Evolutionary conservation across 2,797 vertebrate species (phyloP).

Genomic region (Sarcophilus harrisii): DNA sequence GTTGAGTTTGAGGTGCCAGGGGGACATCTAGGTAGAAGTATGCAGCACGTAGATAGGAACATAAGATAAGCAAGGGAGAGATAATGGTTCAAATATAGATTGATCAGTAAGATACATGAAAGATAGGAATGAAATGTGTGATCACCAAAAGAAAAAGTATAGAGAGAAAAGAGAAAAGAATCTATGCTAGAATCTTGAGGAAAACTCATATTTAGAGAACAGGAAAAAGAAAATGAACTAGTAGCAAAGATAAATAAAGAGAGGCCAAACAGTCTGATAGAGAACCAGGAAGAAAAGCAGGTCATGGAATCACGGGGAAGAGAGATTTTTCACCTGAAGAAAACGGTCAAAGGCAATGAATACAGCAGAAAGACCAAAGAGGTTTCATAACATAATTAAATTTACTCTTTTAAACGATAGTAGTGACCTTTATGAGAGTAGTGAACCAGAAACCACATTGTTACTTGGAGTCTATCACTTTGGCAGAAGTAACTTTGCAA

Average conservation of each 20-base stretch:
- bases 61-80: background rate
- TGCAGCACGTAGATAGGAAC: background rate
- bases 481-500: background rate
- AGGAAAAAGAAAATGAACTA: background rate
- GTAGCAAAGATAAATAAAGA: background rate
- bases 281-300: background rate
- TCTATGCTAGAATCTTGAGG: background rate
- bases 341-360: background rate
- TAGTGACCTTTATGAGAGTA: background rate
- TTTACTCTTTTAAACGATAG: background rate
- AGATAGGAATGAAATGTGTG: background rate
- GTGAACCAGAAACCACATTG: background rate
- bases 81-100: background rate
- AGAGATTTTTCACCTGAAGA: background rate
- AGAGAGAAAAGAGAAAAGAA: background rate
- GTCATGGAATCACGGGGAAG: background rate
- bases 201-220: background rate
- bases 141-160: background rate
- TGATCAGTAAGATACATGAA: background rate
- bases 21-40: background rate
- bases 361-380: background rate
- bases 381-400: background rate
- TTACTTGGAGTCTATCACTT: background rate
- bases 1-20: background rate
- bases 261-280: background rate